These are phyloP conservation scores for Pseudomyrmex dendroicus DNA, from an alignment of 1,140 invertebrate genomes.

Conservation along the genomic window DNA sequence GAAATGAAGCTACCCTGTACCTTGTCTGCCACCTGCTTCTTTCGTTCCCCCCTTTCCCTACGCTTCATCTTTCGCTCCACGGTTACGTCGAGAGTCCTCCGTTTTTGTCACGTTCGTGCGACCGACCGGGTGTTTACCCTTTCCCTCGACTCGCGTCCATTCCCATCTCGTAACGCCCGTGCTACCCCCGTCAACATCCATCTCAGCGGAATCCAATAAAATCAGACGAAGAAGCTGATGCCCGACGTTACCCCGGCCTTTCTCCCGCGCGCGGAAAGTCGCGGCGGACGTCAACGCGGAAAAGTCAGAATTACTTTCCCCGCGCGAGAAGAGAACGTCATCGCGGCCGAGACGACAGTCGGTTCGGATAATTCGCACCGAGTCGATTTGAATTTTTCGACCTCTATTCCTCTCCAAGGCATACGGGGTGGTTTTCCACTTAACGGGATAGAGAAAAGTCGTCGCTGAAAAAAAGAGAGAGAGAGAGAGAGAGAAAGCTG, in stretches of 20 bases:
- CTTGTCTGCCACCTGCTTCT: slow-evolving; percentile 68
- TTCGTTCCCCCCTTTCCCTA: slow-evolving; percentile 41
- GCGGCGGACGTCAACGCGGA: no score
- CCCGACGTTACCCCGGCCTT: not conserved
- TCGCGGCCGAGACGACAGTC: not conserved
- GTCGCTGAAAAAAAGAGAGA: not conserved
- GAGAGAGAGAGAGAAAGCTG: not conserved
- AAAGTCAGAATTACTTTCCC: not conserved
- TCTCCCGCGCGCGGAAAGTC: slow-evolving; percentile 33
- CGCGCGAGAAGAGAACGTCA: not conserved
- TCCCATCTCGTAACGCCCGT: slow-evolving; percentile 9
- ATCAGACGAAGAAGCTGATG: slow-evolving; percentile 45
- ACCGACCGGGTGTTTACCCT: slow-evolving; percentile 43
- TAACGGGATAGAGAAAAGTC: not conserved
- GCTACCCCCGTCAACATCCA: slow-evolving; percentile 19
- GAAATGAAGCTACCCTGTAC: slow-evolving; percentile 77
- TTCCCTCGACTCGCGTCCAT: slow-evolving; percentile 18
- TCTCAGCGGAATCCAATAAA: slow-evolving; percentile 38
- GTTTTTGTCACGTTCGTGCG: slow-evolving; percentile 58
- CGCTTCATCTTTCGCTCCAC: slow-evolving; percentile 35
- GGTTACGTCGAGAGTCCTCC: slow-evolving; percentile 59
- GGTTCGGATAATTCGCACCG: not conserved
- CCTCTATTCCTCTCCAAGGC: not conserved
- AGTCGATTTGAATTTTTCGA: slow-evolving; percentile 60
- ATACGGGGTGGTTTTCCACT: not conserved